Percentiles rank a stretch among this genome's conserved stretches.
Conservation (phyloP, 2,888 invertebrate species). For the Ormyrus labotus region DNA sequence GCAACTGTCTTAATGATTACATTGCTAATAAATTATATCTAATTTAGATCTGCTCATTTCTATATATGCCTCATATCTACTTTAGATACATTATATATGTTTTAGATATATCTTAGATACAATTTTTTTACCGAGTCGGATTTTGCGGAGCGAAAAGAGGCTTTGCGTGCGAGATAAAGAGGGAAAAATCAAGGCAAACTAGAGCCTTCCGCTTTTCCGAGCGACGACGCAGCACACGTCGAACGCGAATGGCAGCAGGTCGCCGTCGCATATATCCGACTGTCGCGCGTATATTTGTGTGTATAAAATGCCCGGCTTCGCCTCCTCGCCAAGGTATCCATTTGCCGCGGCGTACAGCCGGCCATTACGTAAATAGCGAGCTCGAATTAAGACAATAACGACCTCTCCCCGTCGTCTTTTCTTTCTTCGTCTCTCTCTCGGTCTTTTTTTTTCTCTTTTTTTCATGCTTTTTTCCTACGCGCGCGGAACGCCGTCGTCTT, state of each 20-base stretch:
- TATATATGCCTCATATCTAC: too few relatives aligned
- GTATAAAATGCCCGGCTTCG: background rate
- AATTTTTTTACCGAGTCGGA: too few relatives aligned
- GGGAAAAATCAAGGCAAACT: conserved; percentile 15
- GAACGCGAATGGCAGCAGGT: too few relatives aligned
- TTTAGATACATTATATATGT: too few relatives aligned
- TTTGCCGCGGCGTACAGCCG: conserved; percentile 28
- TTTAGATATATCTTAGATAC: too few relatives aligned
- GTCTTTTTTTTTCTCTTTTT: background rate
- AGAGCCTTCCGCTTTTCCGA: conserved; percentile 21
- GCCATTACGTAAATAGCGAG: conserved; percentile 52
- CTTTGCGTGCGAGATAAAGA: background rate
- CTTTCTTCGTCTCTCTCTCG: conserved; percentile 6
- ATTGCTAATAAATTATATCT: too few relatives aligned
- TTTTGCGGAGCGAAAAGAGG: too few relatives aligned
- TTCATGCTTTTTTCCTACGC: background rate
- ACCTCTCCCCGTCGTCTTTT: conserved; percentile 11
- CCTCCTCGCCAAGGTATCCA: conserved; percentile 26
- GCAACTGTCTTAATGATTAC: too few relatives aligned
- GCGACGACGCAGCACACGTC: background rate
- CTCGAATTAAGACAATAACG: conserved; percentile 56
- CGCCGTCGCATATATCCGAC: too few relatives aligned
- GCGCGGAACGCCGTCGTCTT: background rate
- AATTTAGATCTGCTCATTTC: too few relatives aligned
- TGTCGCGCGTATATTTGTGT: background rate